A percentile compares a stretch with the other conserved stretches of the same genome.
Evolutionary conservation across 2,888 invertebrate genomes (phyloP).

Genomic region (Platycheirus albimanus): DNA sequence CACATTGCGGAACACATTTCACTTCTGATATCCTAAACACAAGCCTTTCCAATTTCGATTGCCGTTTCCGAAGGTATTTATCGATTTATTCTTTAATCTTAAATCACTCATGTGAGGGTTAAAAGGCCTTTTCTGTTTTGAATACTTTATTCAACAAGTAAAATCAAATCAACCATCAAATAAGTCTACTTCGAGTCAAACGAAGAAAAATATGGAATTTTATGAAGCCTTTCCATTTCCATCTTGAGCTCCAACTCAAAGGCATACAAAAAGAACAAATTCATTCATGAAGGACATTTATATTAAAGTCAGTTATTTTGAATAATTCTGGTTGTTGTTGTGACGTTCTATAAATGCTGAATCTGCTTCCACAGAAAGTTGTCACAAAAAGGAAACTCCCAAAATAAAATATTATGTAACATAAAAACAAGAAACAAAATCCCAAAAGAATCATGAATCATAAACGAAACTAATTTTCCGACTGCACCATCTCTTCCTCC

Average conservation of each 20-base stretch:
- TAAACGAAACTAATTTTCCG: conserved; percentile 36
- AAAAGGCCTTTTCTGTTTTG: no score
- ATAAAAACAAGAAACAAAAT: background rate
- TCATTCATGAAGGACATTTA: background rate
- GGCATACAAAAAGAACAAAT: conserved; percentile 13
- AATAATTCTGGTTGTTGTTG: background rate
- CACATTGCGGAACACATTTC: no score
- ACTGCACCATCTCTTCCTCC: background rate
- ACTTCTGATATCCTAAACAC: no score
- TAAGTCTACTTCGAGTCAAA: no score
- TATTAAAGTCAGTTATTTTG: conserved; percentile 20
- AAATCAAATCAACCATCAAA: no score
- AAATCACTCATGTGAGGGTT: no score
- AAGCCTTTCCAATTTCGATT: no score
- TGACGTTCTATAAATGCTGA: conserved; percentile 18
- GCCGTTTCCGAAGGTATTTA: no score
- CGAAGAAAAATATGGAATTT: no score
- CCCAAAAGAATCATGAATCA: conserved; percentile 33
- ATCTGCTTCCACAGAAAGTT: conserved; percentile 3
- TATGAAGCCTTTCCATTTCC: background rate
- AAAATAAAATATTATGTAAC: conserved; percentile 8
- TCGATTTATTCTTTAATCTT: no score
- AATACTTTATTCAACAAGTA: no score
- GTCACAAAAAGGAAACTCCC: conserved; percentile 23
- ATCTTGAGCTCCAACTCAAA: conserved; percentile 15